Base-by-base conservation (phyloP, 1,140 invertebrate species). In the Scaptomyza montana region DNA sequence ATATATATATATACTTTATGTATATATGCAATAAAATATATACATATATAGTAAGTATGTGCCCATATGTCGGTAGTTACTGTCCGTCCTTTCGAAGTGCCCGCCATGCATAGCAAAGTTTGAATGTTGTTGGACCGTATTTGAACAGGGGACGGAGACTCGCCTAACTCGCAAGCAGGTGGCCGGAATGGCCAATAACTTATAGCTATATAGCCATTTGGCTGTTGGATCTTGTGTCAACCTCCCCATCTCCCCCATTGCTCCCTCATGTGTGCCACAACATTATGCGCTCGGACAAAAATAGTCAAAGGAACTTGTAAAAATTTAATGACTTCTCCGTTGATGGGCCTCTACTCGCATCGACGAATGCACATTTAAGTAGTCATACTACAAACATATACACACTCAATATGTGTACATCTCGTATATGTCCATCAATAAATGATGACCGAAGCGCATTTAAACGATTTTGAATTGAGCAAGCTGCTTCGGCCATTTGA, bases 161-260 rank as follows among this genome's bases (percentile, higher is more conserved):
- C 21, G 21, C 2, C 21, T 25, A 19, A 6, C 5, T 46, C 33
- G 47, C 54, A 57, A 73, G 64, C 82, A 87, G 82, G 82, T 87
- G 82, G 82, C 82, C 84, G 62, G 75, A 89, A 87, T 77, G 74
- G 76, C 76, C 81, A 81, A 87, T 87, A 86, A 76, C 50, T 86
- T 86, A 87, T 87, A 66, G 77, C 51, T n/a, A 43, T 43, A 10
- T 12, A 41, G 39, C 39, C 39, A 41, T 41, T 41, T 41, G 53
- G 16, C 16, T 1, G 16, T 16, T 16, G 16, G 16, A 16, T 16
- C 30, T 9, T 16, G 47, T 19, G 16, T 16, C 16, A 16, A 16
- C 16, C 16, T 16, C 1, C 12, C 49, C 21, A 4, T 25, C 16
- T 25, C 1, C 1, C 2, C 21, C 21, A 1, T 1, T 21, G 21